A percentile compares a stretch with the other conserved stretches of the same genome.
phyloP scores from a whole-genome alignment of 2,113 vertebrate genomes.

The Arizona elegans region DNA sequence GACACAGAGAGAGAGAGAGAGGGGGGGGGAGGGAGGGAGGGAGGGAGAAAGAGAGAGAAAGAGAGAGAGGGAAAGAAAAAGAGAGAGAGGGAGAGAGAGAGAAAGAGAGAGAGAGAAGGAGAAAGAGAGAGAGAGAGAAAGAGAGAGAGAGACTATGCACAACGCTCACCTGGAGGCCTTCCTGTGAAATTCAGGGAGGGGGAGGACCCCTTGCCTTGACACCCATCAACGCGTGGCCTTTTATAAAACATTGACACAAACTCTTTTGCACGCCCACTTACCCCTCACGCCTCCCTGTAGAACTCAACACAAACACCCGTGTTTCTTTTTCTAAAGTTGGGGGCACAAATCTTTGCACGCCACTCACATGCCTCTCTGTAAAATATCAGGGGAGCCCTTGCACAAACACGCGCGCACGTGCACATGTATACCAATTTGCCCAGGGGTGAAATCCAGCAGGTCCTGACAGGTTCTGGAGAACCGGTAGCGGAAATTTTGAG shows the following conservation, averaged over 20 bases:
- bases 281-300: no score
- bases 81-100: no score
- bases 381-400: neutral
- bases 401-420: neutral
- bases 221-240: neutral
- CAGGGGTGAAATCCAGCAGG: no score
- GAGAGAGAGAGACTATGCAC: neutral
- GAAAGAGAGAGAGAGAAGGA: accelerated
- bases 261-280: neutral
- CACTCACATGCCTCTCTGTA: neutral
- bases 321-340: neutral
- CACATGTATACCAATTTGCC: neutral
- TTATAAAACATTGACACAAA: neutral
- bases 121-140: no score
- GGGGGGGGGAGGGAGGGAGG: no score
- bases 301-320: neutral
- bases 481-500: no score
- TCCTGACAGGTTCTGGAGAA: no score
- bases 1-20: no score
- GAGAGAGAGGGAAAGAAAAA: no score
- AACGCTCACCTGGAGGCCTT: neutral
- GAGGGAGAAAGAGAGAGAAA: no score
- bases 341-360: neutral
- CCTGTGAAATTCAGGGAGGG: neutral
- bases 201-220: neutral